These are phyloP conservation scores for Acanthosepion esculentum DNA, from an alignment of 2,888 invertebrate genomes.

Conservation along the genomic window DNA sequence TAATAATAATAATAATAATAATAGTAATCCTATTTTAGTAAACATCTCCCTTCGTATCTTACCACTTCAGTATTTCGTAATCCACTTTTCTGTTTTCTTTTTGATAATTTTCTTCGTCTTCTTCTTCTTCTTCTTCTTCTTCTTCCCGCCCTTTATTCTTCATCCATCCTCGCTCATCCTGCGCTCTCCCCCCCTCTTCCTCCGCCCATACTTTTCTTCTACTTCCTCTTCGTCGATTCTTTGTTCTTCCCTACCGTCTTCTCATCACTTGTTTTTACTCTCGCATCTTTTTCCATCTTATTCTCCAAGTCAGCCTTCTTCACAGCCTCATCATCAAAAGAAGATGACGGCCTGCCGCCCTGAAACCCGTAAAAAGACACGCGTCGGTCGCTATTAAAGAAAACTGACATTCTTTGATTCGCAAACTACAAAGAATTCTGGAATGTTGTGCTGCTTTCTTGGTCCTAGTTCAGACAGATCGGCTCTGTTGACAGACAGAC, in stretches of 20 bases:
- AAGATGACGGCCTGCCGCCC: background rate
- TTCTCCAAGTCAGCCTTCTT: background rate
- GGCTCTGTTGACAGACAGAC: background rate
- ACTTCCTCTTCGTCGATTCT: background rate
- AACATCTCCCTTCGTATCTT: background rate
- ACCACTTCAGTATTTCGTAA: background rate
- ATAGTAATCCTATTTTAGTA: too few species aligned
- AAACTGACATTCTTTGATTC: slow-evolving; percentile 13
- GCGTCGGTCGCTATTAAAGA: background rate
- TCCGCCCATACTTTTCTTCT: background rate
- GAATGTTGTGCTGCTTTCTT: background rate
- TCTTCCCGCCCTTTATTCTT: too few species aligned
- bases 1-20: too few species aligned
- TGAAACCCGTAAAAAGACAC: slow-evolving; percentile 12
- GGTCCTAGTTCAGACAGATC: background rate
- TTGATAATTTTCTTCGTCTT: too few species aligned
- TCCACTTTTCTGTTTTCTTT: too few species aligned
- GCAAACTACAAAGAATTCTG: background rate
- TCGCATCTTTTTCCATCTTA: background rate
- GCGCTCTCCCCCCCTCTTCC: background rate
- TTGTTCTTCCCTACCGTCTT: background rate
- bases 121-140: too few species aligned
- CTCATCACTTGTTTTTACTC: background rate
- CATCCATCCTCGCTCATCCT: too few species aligned
- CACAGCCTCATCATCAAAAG: background rate